These are phyloP conservation scores for Brachionus calyciflorus DNA, from an alignment of 1,140 invertebrate species.

Conservation along the genomic window DNA sequence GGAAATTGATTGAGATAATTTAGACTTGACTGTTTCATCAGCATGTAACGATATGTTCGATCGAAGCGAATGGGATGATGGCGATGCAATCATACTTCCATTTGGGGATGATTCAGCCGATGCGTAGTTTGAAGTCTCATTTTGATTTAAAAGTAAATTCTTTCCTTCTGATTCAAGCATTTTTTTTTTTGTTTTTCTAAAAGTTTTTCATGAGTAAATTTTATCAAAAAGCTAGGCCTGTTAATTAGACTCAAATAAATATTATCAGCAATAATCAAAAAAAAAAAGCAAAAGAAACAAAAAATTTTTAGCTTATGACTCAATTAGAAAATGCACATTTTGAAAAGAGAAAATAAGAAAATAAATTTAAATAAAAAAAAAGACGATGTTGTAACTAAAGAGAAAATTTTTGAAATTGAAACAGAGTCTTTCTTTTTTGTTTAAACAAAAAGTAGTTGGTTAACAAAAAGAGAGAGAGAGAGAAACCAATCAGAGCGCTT, in stretches of 20 bases:
- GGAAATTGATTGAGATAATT: not conserved
- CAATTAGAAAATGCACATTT: too few relatives aligned
- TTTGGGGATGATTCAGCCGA: conserved; percentile 8
- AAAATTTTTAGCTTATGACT: too few relatives aligned
- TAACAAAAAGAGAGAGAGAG: too few relatives aligned
- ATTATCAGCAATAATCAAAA: too few relatives aligned
- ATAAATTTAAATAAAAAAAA: too few relatives aligned
- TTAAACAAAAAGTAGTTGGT: too few relatives aligned
- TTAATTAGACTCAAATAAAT: not conserved
- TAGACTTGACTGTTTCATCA: not conserved
- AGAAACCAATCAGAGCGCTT: too few relatives aligned
- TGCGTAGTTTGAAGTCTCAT: not conserved
- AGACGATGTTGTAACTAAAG: too few relatives aligned
- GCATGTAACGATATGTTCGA: not conserved
- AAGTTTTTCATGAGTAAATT: not conserved
- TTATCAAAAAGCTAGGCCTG: not conserved
- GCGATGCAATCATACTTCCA: not conserved
- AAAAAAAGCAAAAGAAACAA: too few relatives aligned
- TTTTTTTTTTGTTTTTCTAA: not conserved
- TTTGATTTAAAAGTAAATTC: not conserved
- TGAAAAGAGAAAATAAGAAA: too few relatives aligned
- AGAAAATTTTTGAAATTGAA: too few relatives aligned
- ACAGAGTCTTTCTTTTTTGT: too few relatives aligned
- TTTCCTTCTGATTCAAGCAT: conserved; percentile 17
- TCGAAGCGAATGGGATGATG: not conserved